Conservation (phyloP, 1,140 invertebrate genomes). For the Drosophila jambulina region DNA sequence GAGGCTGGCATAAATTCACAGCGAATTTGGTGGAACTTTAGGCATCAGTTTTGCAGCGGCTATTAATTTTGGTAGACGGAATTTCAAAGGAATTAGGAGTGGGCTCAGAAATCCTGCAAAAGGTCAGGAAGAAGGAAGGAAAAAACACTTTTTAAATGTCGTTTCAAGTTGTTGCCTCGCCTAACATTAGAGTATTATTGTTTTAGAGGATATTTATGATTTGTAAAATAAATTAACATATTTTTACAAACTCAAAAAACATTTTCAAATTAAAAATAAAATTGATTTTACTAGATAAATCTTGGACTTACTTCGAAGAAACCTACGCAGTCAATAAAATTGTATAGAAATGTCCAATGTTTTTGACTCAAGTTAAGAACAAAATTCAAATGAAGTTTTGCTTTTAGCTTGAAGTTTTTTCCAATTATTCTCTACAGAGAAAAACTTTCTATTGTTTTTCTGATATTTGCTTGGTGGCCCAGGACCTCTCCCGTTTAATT, state of each 20-base stretch:
- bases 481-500: background rate
- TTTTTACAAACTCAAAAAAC: too few species aligned
- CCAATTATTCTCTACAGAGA: background rate
- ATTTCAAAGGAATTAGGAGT: background rate
- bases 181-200: too few species aligned
- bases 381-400: background rate
- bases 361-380: background rate
- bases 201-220: too few species aligned
- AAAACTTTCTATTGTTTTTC: background rate
- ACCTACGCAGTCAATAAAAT: background rate
- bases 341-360: background rate
- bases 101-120: background rate
- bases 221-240: too few species aligned
- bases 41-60: background rate
- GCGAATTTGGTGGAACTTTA: background rate
- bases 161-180: too few species aligned
- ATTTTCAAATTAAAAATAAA: background rate
- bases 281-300: background rate
- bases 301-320: background rate
- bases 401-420: background rate
- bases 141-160: background rate
- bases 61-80: background rate
- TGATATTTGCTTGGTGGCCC: background rate
- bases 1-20: conserved; percentile 3
- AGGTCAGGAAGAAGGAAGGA: too few species aligned